These are phyloP conservation scores for Lathronympha strigana DNA, from an alignment of 2,888 invertebrate species.

Conservation along the genomic window DNA sequence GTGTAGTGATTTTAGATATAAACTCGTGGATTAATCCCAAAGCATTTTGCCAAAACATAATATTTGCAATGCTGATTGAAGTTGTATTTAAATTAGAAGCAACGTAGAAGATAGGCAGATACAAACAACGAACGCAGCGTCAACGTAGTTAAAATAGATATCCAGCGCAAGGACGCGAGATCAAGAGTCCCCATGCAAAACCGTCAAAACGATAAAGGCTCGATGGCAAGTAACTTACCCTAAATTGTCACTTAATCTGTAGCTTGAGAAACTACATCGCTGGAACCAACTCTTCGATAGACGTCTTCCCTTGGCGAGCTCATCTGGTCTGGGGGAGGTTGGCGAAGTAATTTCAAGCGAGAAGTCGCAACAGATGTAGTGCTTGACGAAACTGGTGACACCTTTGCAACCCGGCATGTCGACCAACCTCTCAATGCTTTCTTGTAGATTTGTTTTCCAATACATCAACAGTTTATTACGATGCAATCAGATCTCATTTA, in stretches of 20 bases:
- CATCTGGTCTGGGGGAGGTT: slow-evolving; percentile 11
- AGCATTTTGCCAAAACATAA: slow-evolving; percentile 20
- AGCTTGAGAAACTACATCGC: slow-evolving; percentile 29
- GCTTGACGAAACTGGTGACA: slow-evolving; percentile 15
- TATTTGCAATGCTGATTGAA: slow-evolving; percentile 15
- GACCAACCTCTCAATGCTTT: slow-evolving; percentile 1
- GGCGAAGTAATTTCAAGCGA: slow-evolving; percentile 27
- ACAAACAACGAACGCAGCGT: slow-evolving; percentile 34
- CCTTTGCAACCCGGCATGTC: not conserved
- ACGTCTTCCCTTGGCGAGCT: slow-evolving; percentile 25
- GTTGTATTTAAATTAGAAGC: slow-evolving; percentile 33
- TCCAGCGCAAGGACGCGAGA: slow-evolving; percentile 26
- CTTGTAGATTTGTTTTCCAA: not conserved
- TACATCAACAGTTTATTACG: not conserved
- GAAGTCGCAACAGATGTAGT: slow-evolving; percentile 18
- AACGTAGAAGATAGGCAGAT: slow-evolving; percentile 39
- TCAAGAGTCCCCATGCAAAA: slow-evolving; percentile 41
- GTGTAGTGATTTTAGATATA: slow-evolving; percentile 12
- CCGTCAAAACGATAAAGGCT: slow-evolving; percentile 46
- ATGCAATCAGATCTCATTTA: slow-evolving; percentile 11
- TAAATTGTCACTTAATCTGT: slow-evolving; percentile 39
- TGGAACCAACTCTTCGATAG: slow-evolving; percentile 38
- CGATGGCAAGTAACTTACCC: slow-evolving; percentile 65
- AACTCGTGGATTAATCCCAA: slow-evolving; percentile 14
- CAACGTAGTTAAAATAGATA: slow-evolving; percentile 28